These are phyloP conservation scores for Calyptommatus sinebrachiatus DNA, from an alignment of 2,113 vertebrate species.

Conservation along the genomic window DNA sequence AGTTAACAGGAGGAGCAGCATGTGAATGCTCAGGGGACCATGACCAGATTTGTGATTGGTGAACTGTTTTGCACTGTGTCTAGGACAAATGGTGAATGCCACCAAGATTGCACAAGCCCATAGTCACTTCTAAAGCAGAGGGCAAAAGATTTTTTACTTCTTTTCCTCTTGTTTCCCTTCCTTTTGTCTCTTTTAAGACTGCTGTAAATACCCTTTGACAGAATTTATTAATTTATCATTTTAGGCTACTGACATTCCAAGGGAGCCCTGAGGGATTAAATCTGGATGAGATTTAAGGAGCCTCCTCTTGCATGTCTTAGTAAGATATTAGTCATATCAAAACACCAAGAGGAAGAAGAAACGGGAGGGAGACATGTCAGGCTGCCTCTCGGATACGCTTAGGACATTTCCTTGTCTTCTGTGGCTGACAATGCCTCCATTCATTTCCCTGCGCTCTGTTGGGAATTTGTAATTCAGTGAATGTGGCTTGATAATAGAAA, in stretches of 20 bases:
- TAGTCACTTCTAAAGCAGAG: slow-evolving; percentile 29
- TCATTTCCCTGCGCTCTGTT: slow-evolving; percentile 46
- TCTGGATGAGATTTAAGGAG: slow-evolving; percentile 54
- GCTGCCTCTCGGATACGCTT: slow-evolving; percentile 50
- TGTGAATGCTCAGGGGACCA: too few relatives aligned
- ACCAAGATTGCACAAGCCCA: too few relatives aligned
- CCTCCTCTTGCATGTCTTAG: slow-evolving; percentile 43
- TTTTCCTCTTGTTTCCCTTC: slow-evolving; percentile 36
- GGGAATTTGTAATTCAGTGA: slow-evolving; percentile 52
- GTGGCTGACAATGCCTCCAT: slow-evolving; percentile 64
- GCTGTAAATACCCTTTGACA: slow-evolving; percentile 35
- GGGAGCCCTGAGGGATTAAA: slow-evolving; percentile 46
- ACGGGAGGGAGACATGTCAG: slow-evolving; percentile 49
- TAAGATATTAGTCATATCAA: slow-evolving; percentile 65
- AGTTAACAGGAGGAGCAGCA: too few relatives aligned
- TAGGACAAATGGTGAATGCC: too few relatives aligned
- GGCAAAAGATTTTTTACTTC: slow-evolving; percentile 32
- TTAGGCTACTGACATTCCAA: slow-evolving; percentile 47
- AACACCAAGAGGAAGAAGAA: slow-evolving; percentile 56
- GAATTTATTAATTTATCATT: slow-evolving; percentile 55
- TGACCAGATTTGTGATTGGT: too few relatives aligned
- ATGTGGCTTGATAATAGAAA: slow-evolving; percentile 42
- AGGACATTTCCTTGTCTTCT: slow-evolving; percentile 52
- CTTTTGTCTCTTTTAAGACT: not conserved
- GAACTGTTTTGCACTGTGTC: too few relatives aligned